These are phyloP conservation scores for Sminthurinus aureus DNA, from an alignment of 2,888 invertebrate genomes.

Conservation along the genomic window DNA sequence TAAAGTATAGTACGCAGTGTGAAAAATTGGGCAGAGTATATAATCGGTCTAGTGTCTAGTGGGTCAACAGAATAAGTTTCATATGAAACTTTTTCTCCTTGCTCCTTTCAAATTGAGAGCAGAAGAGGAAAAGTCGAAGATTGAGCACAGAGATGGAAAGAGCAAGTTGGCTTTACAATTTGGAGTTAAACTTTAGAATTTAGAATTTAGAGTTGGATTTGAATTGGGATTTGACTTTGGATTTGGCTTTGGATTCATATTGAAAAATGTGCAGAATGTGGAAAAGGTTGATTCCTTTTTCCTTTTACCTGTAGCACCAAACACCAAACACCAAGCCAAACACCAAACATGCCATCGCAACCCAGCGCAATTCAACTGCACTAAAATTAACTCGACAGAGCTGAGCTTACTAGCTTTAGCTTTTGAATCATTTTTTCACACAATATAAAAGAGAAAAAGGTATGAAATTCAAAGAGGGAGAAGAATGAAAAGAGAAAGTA, in stretches of 20 bases:
- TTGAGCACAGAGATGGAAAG: neutral
- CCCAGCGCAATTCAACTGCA: too few species aligned
- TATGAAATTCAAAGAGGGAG: neutral
- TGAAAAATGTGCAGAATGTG: neutral
- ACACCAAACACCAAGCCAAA: neutral
- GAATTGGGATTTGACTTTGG: neutral
- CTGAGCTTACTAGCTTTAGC: too few species aligned
- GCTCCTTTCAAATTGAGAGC: too few species aligned
- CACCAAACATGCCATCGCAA: neutral
- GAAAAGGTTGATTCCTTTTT: neutral
- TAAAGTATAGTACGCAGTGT: neutral
- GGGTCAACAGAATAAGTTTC: neutral
- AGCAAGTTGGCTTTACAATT: neutral
- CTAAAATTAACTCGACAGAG: too few species aligned
- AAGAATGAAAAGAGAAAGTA: neutral
- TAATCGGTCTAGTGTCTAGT: neutral
- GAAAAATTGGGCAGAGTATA: neutral
- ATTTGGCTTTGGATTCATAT: too few species aligned
- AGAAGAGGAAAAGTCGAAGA: too few species aligned
- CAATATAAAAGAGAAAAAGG: neutral
- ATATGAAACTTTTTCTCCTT: neutral
- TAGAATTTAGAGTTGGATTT: neutral
- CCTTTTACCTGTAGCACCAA: neutral
- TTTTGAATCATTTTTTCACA: too few species aligned
- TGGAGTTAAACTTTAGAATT: too few species aligned